Evolutionary conservation across 2,888 invertebrate genomes (phyloP).

Genomic region (Machimus rusticus): DNA sequence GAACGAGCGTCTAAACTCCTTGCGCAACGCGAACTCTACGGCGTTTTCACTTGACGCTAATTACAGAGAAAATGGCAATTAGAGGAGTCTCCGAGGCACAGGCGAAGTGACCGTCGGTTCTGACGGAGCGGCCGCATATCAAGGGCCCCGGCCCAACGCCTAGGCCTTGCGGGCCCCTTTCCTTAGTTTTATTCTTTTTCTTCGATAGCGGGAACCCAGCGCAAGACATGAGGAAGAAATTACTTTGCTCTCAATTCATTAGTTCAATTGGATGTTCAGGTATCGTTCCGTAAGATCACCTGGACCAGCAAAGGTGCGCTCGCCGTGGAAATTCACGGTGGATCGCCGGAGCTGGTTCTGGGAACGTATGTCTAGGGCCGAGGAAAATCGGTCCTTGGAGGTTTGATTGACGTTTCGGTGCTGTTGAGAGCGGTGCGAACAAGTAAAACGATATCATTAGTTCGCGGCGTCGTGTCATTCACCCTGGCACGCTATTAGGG

Average conservation of each 20-base stretch:
- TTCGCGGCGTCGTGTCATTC: conserved; percentile 9
- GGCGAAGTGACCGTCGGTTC: not conserved
- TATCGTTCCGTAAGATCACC: conserved; percentile 40
- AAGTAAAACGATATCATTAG: conserved; percentile 31
- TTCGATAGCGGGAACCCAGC: conserved; percentile 1
- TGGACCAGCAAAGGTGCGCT: conserved; percentile 1
- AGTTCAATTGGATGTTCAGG: conserved; percentile 39
- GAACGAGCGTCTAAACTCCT: conserved; percentile 44
- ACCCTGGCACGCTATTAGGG: not conserved
- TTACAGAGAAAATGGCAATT: conserved; percentile 47
- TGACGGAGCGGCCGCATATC: not conserved
- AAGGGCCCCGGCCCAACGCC: conserved; percentile 21
- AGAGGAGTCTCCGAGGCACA: conserved; percentile 40
- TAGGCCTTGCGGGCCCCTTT: not conserved
- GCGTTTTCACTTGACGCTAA: conserved; percentile 48
- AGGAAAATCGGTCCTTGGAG: conserved; percentile 18
- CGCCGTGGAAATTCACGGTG: not conserved
- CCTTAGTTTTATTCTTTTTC: not conserved
- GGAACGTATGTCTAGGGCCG: not conserved
- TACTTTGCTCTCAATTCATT: conserved; percentile 44
- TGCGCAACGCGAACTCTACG: conserved; percentile 44
- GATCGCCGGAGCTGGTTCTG: not conserved
- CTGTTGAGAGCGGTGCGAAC: conserved; percentile 10
- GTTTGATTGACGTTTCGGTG: conserved; percentile 33
- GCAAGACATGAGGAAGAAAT: conserved; percentile 29